Base-by-base conservation (phyloP, 2,113 vertebrate species). In the Pipra filicauda region DNA sequence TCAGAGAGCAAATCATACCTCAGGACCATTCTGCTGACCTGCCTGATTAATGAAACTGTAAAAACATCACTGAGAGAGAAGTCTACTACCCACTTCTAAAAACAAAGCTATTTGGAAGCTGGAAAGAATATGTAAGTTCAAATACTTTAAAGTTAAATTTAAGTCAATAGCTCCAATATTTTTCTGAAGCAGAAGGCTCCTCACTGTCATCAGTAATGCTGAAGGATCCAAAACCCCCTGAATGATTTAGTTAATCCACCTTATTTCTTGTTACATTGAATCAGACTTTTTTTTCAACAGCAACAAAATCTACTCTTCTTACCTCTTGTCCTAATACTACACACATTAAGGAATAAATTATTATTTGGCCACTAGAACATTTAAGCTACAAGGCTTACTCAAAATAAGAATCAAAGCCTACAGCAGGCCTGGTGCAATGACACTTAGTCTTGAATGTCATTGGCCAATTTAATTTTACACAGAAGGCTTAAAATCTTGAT, bases 141-240 rank as follows among this genome's bases (percentile, higher is more conserved):
- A 52, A 6, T 43, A 48, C 15, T 90, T 87, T 49, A 37, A 51
- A 54, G 8, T n/a, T 54, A 33, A 43, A 64, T 59, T 83, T 83
- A 18, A 58, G 58, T 79, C 19, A 79, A 54, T 26, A 72, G 4
- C 24, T 93, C 69, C 5, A 22, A 20, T 48, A 72, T 71, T 55
- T n/a, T 84, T 65, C 14, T 75, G 39, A 59, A 90, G 30, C 14
- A 61, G 61, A 58, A 33, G 9, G 22, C 4, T 85, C 11, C 35
- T 79, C 0, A 0, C 33, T 72, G 7, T 79, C 18, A 75, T 51
- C 19, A 59, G 12, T 23, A 64, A 22, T 31, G 43, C 20, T 75
- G 39, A 88, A 67, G 11, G 26, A 51, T 37, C 11, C 5, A 49
- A 66, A 6, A 19, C 1, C 0, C 1, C 11, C 1, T 0, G 0